Evolutionary conservation across 2,113 vertebrate species (phyloP), one percentile per base, ranked within the genome.

Genomic region (Cephalopholis sonnerati): DNA sequence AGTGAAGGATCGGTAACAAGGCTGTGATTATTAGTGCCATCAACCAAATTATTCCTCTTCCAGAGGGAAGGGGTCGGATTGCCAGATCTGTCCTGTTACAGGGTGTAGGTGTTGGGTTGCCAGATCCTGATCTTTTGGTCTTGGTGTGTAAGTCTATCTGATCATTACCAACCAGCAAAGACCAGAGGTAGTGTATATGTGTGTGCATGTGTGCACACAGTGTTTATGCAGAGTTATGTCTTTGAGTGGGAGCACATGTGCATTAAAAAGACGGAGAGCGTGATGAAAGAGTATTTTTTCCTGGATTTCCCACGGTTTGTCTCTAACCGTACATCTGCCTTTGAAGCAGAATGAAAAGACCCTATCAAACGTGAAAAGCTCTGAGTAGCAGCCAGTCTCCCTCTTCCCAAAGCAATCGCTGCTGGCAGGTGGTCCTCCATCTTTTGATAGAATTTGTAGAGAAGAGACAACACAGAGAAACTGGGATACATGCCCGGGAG

Each of bases 21-120:
- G 88, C 93, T 91, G 91, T 92, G 92, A 94, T 94, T 94, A 93
- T 93, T 89, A 92, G 91, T 83, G 85, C 91, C 91, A 92, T 93
- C 94, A 91, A 91, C 86, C 92, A 91, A 94, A 93, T 93, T 91
- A 93, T 94, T 90, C 81, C 85, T 91, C 84, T 92, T 92, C 72
- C 79, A 82, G n/a, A 81, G 59, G 74, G 80, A 91, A 74, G 87
- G 89, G 84, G 80, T 93, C 91, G 58, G 79, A 89, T 94, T 92
- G 88, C 93, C 74, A 73, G 90, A 91, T 91, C 91, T 87, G 91
- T 88, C 87, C 84, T 50, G 79, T 78, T 77, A 87, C 78, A 77
- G 74, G 13, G 66, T 48, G 15, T 55, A 84, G 89, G 94, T 94
- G 87, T 94, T 83, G 75, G 87, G 91, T 94, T 94, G 91, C 94